Base-by-base conservation (phyloP, 2,888 invertebrate species). In the Yponomeuta cagnagella region DNA sequence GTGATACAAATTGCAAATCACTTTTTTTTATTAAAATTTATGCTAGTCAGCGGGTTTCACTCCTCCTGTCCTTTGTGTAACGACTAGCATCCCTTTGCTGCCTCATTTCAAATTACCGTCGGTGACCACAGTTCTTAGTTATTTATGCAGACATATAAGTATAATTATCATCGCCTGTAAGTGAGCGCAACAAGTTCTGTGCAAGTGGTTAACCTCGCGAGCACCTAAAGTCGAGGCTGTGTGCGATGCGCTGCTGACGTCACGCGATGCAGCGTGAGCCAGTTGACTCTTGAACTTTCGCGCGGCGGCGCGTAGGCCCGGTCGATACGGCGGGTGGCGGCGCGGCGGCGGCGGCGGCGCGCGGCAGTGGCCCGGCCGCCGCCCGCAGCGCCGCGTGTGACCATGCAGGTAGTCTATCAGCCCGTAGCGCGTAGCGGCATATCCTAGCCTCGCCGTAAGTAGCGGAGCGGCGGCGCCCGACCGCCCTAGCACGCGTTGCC, bases 361-460 rank as follows among this genome's bases (percentile, higher is more conserved):
- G 77, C 79, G 73, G 69, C 76, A 76, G 77, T 77, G 73, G 71
- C 77, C 77, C 74, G 72, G 70, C 68, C 72, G 63, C 63, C 67
- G 65, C 68, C 68, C 72, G 73, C 72, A 58, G 15, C 73, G 73
- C 79, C 81, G 81, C 74, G 81, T 83, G 89, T 90, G 89, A 90
- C 89, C 82, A 91, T 91, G 91, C 89, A 91, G 91, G 91, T 91
- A 91, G 12, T 63, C 63, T 69, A 69, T 69, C 69, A 63, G 69
- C 23, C 82, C 80, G 81, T 89, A 89, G 88, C 82, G 87, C 84
- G 83, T 89, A 89, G 87, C 83, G 82, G 81, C 86, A 85, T 84
- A 84, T 79, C 80, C 80, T 88, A 83, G 85, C 79, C 80, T 88
- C 87, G 88, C 84, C 80, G 84, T 88, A 88, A 83, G 87, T 86